Evolutionary conservation across 1,140 invertebrate species (phyloP).

Genomic region (Galleria mellonella): DNA sequence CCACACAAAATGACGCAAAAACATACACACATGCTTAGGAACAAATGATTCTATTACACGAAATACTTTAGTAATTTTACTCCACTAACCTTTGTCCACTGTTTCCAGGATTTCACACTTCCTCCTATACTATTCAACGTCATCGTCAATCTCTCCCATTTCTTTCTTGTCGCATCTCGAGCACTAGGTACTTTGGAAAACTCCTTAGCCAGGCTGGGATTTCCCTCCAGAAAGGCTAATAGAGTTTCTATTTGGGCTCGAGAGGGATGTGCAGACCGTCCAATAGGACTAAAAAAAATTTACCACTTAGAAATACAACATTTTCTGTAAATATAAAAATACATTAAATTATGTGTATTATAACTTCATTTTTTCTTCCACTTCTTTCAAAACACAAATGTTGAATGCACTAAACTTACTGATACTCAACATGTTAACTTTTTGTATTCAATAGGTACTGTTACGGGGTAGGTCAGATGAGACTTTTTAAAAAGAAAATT

Average conservation of each 20-base stretch:
- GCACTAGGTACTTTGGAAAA: not conserved
- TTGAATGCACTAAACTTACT: too few relatives aligned
- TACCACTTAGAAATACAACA: too few relatives aligned
- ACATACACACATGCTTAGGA: too few relatives aligned
- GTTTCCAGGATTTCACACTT: not conserved
- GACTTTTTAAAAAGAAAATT: too few relatives aligned
- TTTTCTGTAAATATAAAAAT: too few relatives aligned
- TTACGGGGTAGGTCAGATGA: too few relatives aligned
- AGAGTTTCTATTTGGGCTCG: not conserved
- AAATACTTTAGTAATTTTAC: not conserved
- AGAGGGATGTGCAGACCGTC: constrained; percentile 33
- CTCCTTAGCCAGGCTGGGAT: not conserved
- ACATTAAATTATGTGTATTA: too few relatives aligned
- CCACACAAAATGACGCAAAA: too few relatives aligned
- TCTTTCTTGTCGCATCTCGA: not conserved
- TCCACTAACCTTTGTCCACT: constrained; percentile 1
- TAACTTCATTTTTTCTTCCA: too few relatives aligned
- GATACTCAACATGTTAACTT: not conserved
- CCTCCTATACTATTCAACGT: not conserved
- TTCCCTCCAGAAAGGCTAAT: not conserved
- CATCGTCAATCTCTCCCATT: not conserved
- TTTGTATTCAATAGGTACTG: too few relatives aligned
- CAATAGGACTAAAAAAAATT: not conserved
- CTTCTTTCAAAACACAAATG: too few relatives aligned
- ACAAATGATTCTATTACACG: too few relatives aligned